A percentile compares a stretch with the other conserved stretches of the same genome.
Conservation (phyloP, 2,113 vertebrate genomes). For the Prunella fulvescens region DNA sequence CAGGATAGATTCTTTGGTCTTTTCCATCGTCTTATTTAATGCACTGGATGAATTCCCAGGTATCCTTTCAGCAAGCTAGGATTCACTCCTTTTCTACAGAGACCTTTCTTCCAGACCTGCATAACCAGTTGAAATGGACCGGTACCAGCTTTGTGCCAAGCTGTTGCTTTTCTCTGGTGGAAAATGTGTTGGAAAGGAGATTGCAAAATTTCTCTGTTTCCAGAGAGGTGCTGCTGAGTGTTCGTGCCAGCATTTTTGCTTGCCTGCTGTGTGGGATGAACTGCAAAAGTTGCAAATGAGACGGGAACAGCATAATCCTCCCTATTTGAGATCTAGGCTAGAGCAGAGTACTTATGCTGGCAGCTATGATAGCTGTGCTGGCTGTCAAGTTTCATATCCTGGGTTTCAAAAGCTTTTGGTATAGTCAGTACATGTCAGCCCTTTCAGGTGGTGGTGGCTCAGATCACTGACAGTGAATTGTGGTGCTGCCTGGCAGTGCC, state of each 20-base stretch:
- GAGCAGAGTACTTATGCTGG: neutral
- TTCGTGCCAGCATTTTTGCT: neutral
- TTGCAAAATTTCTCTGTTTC: neutral
- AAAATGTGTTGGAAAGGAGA: neutral
- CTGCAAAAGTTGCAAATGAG: neutral
- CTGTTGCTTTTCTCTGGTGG: neutral
- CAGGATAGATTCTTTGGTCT: neutral
- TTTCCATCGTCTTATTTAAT: neutral
- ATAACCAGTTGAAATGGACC: fast-evolving
- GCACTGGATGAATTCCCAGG: neutral
- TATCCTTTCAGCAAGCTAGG: neutral
- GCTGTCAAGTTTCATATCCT: neutral
- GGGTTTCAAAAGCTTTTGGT: neutral
- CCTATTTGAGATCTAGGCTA: neutral
- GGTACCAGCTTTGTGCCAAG: neutral
- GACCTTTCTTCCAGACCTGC: neutral
- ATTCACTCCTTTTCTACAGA: neutral
- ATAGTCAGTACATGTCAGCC: neutral
- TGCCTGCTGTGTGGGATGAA: neutral
- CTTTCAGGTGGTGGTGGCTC: neutral
- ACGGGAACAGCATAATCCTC: neutral
- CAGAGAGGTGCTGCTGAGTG: neutral
- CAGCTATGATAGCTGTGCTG: neutral
- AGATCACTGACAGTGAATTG: neutral
- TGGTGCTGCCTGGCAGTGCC: neutral